Evolutionary conservation across 2,888 invertebrate species (phyloP).

Genomic region (Macaria notata): DNA sequence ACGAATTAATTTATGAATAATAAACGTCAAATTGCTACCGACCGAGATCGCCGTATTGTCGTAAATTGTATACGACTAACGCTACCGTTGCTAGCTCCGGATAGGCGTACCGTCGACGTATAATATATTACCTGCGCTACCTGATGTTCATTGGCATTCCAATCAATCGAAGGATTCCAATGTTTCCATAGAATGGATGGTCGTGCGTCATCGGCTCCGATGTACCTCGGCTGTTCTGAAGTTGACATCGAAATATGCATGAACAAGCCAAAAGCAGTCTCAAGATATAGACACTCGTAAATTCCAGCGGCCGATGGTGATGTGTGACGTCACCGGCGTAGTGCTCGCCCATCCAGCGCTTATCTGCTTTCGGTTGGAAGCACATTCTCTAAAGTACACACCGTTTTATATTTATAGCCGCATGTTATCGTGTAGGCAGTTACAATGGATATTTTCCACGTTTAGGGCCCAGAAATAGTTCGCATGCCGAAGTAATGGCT

Average conservation of each 20-base stretch:
- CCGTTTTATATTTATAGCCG: conserved; percentile 51
- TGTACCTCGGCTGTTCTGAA: conserved; percentile 6
- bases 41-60: conserved; percentile 18
- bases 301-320: conserved; percentile 26
- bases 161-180: conserved; percentile 27
- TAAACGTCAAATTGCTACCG: conserved; percentile 14
- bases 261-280: conserved; percentile 18
- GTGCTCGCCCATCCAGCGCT: conserved; percentile 39
- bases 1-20: conserved; percentile 29
- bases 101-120: conserved; percentile 19
- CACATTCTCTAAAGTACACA: conserved; percentile 54
- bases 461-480: conserved; percentile 29
- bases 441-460: conserved; percentile 32
- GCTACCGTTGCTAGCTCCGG: conserved; percentile 11
- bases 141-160: conserved; percentile 24
- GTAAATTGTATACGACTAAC: conserved; percentile 24
- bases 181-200: conserved; percentile 12
- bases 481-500: conserved; percentile 29
- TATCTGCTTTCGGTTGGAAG: conserved; percentile 64
- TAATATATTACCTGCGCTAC: conserved; percentile 21
- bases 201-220: conserved; percentile 20
- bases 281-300: conserved; percentile 19
- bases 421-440: conserved; percentile 42
- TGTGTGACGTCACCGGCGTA: conserved; percentile 54
- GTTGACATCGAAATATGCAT: conserved; percentile 24